phyloP scores from a whole-genome alignment of 2,888 invertebrate species.

The Rhagophthalmus giganteus region DNA sequence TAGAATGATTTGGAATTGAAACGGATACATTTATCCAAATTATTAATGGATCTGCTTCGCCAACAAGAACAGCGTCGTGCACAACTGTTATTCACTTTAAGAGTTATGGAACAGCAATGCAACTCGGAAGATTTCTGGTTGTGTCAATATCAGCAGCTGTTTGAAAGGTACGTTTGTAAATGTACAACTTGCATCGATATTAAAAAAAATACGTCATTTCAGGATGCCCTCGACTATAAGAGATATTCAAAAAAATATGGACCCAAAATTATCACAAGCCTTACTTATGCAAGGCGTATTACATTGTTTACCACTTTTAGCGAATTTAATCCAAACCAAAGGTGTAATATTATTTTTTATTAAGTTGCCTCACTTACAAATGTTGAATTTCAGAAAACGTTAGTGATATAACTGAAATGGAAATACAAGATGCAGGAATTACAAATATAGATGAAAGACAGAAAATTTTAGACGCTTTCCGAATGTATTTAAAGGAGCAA shows the following conservation, averaged over 20 bases:
- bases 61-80: constrained; percentile 69
- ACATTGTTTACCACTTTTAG: constrained; percentile 76
- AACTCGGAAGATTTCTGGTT: constrained; percentile 70
- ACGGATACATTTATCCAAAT: constrained; percentile 66
- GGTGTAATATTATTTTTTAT: constrained; percentile 40
- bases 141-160: constrained; percentile 78
- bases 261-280: constrained; percentile 69
- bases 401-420: constrained; percentile 57
- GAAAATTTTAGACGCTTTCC: constrained; percentile 66
- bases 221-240: constrained; percentile 65
- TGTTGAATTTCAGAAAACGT: constrained; percentile 36
- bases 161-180: constrained; percentile 61
- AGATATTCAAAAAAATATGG: constrained; percentile 64
- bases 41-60: constrained; percentile 69
- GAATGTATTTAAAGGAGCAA: constrained; percentile 58
- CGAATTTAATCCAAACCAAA: constrained; percentile 61
- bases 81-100: constrained; percentile 68
- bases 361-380: constrained; percentile 27
- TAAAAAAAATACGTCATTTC: constrained; percentile 23
- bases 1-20: constrained; percentile 70
- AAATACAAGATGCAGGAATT: constrained; percentile 64
- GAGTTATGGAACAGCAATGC: constrained; percentile 69
- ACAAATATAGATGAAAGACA: constrained; percentile 61
- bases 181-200: not conserved
- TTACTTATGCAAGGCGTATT: constrained; percentile 72